phyloP scores from a whole-genome alignment of 2,113 vertebrate genomes.

The Oncorhynchus clarkii region DNA sequence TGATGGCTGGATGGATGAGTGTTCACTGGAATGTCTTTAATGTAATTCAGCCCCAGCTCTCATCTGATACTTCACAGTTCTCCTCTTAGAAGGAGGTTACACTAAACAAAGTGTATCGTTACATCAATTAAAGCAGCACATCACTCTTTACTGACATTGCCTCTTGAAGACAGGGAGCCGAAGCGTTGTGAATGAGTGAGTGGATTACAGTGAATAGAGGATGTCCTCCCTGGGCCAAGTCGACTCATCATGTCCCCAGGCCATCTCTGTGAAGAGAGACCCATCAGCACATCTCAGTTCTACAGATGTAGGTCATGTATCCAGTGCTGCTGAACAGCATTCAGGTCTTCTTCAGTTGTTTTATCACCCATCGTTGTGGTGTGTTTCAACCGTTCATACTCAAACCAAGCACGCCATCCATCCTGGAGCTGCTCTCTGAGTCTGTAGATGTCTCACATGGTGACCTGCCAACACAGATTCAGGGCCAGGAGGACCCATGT shows the following conservation, averaged over 20 bases:
- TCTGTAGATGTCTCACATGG: constrained; percentile 43
- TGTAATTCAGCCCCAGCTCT: constrained; percentile 51
- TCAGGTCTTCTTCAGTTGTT: constrained; percentile 50
- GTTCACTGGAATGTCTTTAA: constrained; percentile 68
- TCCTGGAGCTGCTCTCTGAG: constrained; percentile 45
- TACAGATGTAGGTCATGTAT: constrained; percentile 65
- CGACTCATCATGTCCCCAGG: constrained; percentile 50
- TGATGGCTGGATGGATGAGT: constrained; percentile 37
- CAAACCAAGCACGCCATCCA: background rate
- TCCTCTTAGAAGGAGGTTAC: constrained; percentile 43
- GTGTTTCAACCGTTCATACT: constrained; percentile 26
- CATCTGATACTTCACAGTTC: constrained; percentile 55
- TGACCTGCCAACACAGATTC: constrained; percentile 46
- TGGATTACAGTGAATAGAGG: constrained; percentile 42
- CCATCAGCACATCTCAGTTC: constrained; percentile 54
- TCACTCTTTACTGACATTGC: background rate
- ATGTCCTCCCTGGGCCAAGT: constrained; percentile 35
- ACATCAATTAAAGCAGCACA: constrained; percentile 48
- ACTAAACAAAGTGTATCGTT: constrained; percentile 42
- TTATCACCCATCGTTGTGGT: constrained; percentile 44
- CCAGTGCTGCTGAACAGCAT: constrained; percentile 27
- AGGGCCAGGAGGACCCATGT: constrained; percentile 31
- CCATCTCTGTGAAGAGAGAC: constrained; percentile 57
- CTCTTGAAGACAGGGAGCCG: constrained; percentile 14
- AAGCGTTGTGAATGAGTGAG: constrained; percentile 31